Evolutionary conservation across 1,140 invertebrate species (phyloP).

Genomic region (Cepaea nemoralis): DNA sequence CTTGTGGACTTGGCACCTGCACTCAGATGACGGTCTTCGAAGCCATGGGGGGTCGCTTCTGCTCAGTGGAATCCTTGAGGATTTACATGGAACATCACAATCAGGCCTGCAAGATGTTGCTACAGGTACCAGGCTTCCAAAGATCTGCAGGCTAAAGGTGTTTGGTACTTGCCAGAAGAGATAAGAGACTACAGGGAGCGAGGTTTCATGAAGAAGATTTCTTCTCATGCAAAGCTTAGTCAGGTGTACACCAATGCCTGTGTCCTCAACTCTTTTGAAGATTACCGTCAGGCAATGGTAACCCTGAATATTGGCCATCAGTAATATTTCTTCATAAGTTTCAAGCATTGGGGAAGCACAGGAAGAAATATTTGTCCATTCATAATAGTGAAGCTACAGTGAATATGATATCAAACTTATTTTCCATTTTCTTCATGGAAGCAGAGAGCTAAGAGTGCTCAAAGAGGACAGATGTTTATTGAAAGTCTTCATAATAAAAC

Average conservation of each 20-base stretch:
- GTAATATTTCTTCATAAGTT: neutral
- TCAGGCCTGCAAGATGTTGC: constrained; percentile 3
- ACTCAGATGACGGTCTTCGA: constrained; percentile 28
- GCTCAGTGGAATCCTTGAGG: constrained; percentile 43
- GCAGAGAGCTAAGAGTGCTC: too few species aligned
- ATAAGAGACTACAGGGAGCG: constrained; percentile 36
- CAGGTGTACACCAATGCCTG: constrained; percentile 43
- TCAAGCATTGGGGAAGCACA: too few species aligned
- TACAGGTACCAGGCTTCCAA: constrained; percentile 26
- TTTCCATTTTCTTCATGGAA: too few species aligned
- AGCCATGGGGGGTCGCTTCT: constrained; percentile 29
- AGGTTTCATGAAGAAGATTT: constrained; percentile 43
- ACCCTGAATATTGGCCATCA: neutral
- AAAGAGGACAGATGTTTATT: too few species aligned
- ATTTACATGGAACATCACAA: constrained; percentile 39
- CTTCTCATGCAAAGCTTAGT: constrained; percentile 32
- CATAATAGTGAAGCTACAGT: too few species aligned
- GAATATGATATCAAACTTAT: too few species aligned
- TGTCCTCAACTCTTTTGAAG: constrained; percentile 34
- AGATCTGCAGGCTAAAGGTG: neutral
- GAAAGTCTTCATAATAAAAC: too few species aligned
- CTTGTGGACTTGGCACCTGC: constrained; percentile 24
- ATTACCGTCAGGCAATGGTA: constrained; percentile 33
- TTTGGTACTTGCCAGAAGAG: constrained; percentile 40
- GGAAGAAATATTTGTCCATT: too few species aligned